Evolutionary conservation across 1,140 invertebrate genomes (phyloP).

Genomic region (Aphelenchoides fujianensis): DNA sequence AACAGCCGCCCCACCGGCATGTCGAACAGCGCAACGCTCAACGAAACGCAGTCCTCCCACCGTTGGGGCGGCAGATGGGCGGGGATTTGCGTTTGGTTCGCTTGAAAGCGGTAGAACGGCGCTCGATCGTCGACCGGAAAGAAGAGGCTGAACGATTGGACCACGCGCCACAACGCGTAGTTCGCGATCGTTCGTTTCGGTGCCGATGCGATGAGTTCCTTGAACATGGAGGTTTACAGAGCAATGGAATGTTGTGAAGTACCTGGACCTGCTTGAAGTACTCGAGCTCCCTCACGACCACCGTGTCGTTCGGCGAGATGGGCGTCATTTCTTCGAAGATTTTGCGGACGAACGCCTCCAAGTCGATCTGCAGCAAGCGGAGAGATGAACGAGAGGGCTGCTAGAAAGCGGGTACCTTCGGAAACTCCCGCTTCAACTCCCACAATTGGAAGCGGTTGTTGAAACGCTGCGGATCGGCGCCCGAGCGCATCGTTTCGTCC

Average conservation of each 20-base stretch:
- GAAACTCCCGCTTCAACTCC: conserved; percentile 43
- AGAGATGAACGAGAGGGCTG: no score
- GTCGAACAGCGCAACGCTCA: conserved; percentile 52
- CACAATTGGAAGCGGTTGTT: conserved; percentile 51
- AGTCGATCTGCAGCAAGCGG: conserved; percentile 52
- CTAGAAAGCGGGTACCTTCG: no score
- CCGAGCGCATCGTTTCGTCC: conserved; percentile 49
- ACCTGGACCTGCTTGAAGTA: conserved; percentile 51
- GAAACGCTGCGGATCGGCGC: conserved; percentile 48
- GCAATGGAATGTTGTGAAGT: neutral
- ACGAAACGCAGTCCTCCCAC: conserved; percentile 57
- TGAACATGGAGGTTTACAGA: conserved; percentile 64
- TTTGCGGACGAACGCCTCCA: conserved; percentile 44
- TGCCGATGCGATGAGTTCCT: conserved; percentile 64
- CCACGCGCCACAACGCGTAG: conserved; percentile 56
- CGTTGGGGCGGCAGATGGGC: conserved; percentile 39
- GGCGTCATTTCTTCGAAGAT: conserved; percentile 45
- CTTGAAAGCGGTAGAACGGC: conserved; percentile 54
- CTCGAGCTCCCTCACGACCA: conserved; percentile 51
- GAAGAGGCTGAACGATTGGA: conserved; percentile 54
- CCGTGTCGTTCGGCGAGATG: conserved; percentile 47
- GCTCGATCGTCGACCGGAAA: conserved; percentile 43
- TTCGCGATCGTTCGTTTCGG: conserved; percentile 67
- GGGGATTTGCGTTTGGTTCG: conserved; percentile 56
- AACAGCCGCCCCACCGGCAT: conserved; percentile 60